A percentile compares a stretch with the other conserved stretches of the same genome.
These are phyloP conservation scores for Colletes latitarsis DNA, from an alignment of 1,140 invertebrate species.

Conservation along the genomic window DNA sequence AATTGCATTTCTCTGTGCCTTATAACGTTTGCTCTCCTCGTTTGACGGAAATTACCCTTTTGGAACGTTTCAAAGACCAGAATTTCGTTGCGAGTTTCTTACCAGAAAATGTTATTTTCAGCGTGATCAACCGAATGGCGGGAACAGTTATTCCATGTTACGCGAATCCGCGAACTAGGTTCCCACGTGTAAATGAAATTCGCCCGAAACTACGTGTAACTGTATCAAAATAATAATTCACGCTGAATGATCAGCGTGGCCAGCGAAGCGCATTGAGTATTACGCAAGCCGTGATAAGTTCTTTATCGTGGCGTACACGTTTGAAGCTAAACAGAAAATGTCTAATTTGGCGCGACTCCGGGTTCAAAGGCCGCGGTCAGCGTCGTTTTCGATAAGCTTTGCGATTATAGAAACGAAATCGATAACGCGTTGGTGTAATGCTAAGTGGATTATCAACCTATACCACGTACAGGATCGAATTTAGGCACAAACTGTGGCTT, in stretches of 20 bases:
- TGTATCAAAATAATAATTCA: neutral
- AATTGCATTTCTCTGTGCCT: neutral
- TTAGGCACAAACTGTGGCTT: too few relatives aligned
- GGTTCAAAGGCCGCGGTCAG: neutral
- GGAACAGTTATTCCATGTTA: too few relatives aligned
- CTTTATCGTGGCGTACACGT: neutral
- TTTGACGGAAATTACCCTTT: neutral
- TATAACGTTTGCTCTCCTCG: neutral
- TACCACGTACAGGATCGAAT: too few relatives aligned
- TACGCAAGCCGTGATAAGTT: constrained; percentile 6
- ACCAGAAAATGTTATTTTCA: neutral
- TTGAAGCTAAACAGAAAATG: neutral
- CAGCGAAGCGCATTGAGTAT: neutral
- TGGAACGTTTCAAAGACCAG: neutral
- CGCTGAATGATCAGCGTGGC: neutral
- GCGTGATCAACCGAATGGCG: too few relatives aligned
- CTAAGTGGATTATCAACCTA: too few relatives aligned
- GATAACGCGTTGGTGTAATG: neutral
- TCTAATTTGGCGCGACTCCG: neutral
- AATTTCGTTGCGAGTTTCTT: neutral
- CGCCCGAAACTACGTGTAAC: neutral
- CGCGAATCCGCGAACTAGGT: too few relatives aligned
- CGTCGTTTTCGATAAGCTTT: neutral
- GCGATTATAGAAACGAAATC: neutral
- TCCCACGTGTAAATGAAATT: neutral